Evolutionary conservation across 1,140 invertebrate genomes (phyloP).

Genomic region (Lepeophtheirus salmonis): DNA sequence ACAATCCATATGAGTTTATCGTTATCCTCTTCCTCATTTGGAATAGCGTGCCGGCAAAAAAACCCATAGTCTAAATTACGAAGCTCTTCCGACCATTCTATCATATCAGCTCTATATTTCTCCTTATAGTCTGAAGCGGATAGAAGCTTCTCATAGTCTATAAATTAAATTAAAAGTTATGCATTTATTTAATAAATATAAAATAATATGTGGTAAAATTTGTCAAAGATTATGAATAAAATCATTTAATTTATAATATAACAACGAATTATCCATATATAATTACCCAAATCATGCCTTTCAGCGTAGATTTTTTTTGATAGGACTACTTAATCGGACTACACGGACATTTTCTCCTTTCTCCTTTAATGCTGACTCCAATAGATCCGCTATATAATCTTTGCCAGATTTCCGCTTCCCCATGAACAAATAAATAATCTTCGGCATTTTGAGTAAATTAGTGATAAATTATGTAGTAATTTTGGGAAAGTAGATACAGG

Average conservation of each 20-base stretch:
- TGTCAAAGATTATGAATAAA: too few species aligned
- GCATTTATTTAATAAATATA: too few species aligned
- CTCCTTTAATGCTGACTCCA: constrained; percentile 8
- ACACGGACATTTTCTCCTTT: constrained; percentile 27
- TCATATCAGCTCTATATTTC: constrained; percentile 32
- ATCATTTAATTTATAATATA: too few species aligned
- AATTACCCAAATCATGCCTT: constrained; percentile 30
- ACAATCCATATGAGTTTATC: constrained; percentile 32
- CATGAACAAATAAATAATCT: background rate
- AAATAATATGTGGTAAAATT: too few species aligned
- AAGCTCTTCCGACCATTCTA: constrained; percentile 35
- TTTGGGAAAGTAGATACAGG: too few species aligned
- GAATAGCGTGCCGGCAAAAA: constrained; percentile 30
- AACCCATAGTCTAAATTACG: constrained; percentile 30
- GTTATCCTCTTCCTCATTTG: constrained; percentile 15
- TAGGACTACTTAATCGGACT: background rate
- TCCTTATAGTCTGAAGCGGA: constrained; percentile 33
- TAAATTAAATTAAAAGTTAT: too few species aligned
- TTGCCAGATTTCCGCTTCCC: constrained; percentile 8
- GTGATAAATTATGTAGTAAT: too few species aligned
- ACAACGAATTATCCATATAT: too few species aligned
- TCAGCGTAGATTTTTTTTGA: constrained; percentile 22
- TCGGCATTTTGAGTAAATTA: too few species aligned
- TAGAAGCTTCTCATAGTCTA: constrained; percentile 30
- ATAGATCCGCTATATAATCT: constrained; percentile 8